These are phyloP conservation scores for Tachina lurida DNA, from an alignment of 2,888 invertebrate species.

Conservation along the genomic window DNA sequence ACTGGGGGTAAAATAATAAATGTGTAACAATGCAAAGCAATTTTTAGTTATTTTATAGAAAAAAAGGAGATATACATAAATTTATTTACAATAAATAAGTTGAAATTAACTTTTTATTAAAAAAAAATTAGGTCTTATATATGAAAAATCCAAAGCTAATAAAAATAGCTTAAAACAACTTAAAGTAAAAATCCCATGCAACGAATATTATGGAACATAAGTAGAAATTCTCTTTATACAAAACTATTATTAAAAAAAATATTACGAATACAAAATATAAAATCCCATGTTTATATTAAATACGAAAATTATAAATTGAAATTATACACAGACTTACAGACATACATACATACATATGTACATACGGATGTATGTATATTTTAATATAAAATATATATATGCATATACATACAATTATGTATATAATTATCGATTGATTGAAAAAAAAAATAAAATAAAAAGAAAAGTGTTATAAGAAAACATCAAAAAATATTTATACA, in stretches of 20 bases:
- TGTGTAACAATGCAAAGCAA: slow-evolving; percentile 62
- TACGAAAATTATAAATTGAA: slow-evolving; percentile 22
- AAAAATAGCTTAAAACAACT: slow-evolving; percentile 73
- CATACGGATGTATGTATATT: background rate
- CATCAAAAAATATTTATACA: background rate
- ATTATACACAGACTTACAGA: background rate
- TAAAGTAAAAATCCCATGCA: slow-evolving; percentile 83
- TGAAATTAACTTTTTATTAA: slow-evolving; percentile 41
- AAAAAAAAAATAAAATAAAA: background rate
- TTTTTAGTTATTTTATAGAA: slow-evolving; percentile 58
- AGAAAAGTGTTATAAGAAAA: background rate
- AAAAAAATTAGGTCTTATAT: slow-evolving; percentile 35
- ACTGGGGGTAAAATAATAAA: background rate
- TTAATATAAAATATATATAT: background rate
- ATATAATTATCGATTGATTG: slow-evolving; percentile 7
- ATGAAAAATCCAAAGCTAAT: slow-evolving; percentile 66
- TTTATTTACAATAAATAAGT: slow-evolving; percentile 46
- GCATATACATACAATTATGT: slow-evolving; percentile 64
- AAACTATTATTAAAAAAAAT: slow-evolving; percentile 71
- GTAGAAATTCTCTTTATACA: slow-evolving; percentile 82
- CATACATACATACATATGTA: background rate
- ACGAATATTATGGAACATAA: slow-evolving; percentile 83
- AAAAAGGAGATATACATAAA: slow-evolving; percentile 33
- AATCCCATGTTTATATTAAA: slow-evolving; percentile 41
- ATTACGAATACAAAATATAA: slow-evolving; percentile 36